Percentiles rank a stretch among this genome's conserved stretches.
phyloP scores from a whole-genome alignment of 2,113 vertebrate genomes.

The Bungarus multicinctus region DNA sequence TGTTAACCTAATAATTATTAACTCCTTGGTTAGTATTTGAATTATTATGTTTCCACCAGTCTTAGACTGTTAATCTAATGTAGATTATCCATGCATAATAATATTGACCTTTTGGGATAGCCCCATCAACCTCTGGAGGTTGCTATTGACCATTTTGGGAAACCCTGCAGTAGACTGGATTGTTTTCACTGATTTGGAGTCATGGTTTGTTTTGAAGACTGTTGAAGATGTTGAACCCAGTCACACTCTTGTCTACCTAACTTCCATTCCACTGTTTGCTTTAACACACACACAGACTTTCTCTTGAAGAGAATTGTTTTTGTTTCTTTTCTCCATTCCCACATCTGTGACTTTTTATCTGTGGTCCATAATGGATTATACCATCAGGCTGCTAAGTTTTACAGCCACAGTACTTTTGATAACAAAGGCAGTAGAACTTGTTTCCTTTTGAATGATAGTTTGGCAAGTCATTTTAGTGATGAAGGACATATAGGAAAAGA shows the following conservation, averaged over 20 bases:
- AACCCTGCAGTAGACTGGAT: no score
- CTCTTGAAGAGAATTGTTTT: not conserved
- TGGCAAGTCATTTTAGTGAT: slow-evolving; percentile 36
- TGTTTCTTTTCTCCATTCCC: not conserved
- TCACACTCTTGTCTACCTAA: not conserved
- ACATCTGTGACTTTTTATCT: not conserved
- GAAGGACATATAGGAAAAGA: slow-evolving; percentile 82
- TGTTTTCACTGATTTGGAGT: not conserved
- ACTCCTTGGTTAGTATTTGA: no score
- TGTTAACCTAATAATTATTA: no score
- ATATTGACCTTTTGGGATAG: no score
- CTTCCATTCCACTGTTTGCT: no score
- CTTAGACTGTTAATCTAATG: no score
- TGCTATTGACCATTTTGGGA: no score
- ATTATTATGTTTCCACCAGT: no score
- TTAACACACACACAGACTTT: not conserved
- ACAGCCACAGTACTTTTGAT: slow-evolving; percentile 86
- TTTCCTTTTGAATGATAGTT: slow-evolving; percentile 35
- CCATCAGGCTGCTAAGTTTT: slow-evolving; percentile 86
- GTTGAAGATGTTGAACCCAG: not conserved
- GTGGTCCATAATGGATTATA: no score
- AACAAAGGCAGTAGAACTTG: slow-evolving; percentile 71
- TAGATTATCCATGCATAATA: no score
- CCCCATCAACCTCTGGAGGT: no score
- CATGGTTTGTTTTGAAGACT: not conserved